phyloP scores from a whole-genome alignment of 2,797 vertebrate species.

The Agapornis canus region DNA sequence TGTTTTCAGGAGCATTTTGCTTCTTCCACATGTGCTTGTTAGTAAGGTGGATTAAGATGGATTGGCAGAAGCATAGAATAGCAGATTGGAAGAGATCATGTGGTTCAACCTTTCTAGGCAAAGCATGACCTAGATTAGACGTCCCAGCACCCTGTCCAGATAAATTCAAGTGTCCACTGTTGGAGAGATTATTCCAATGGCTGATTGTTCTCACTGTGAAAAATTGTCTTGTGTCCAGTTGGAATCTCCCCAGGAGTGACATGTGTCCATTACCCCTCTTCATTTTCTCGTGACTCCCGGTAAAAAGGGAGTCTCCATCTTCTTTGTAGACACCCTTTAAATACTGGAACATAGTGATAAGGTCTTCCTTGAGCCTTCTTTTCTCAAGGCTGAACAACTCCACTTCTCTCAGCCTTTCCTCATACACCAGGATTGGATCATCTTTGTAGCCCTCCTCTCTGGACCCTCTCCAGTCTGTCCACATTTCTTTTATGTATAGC shows the following conservation, averaged over 20 bases:
- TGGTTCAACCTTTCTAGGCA: background rate
- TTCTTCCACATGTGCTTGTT: accelerated
- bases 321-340: background rate
- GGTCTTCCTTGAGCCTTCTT: background rate
- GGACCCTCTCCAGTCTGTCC: background rate
- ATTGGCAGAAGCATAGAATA: background rate
- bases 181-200: background rate
- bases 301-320: background rate
- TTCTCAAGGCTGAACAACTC: background rate
- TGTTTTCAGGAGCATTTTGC: background rate
- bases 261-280: background rate
- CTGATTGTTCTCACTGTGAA: background rate
- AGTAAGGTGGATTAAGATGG: background rate
- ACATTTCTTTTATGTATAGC: background rate
- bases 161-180: background rate
- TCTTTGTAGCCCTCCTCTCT: background rate
- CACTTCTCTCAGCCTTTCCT: background rate
- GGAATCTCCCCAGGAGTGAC: background rate
- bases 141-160: background rate
- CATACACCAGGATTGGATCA: background rate
- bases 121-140: background rate
- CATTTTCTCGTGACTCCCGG: background rate
- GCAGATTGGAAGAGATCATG: background rate
- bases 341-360: background rate
- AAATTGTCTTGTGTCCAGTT: background rate